Evolutionary conservation across 23 tunicate genomes (phyloP).

Genomic region (Halocynthia aurantium): DNA sequence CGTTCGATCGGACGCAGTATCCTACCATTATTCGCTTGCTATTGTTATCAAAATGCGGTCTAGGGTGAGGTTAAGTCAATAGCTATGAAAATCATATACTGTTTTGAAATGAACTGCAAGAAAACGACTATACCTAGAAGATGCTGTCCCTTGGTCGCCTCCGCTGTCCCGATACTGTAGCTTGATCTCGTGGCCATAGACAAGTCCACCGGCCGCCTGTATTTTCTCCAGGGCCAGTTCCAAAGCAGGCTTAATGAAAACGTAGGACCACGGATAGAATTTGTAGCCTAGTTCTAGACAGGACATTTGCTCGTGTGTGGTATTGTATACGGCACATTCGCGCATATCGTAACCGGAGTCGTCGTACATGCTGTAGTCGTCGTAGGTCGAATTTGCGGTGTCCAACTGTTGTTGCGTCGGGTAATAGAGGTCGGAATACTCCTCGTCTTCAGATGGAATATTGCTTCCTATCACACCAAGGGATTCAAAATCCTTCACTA

Average conservation of each 20-base stretch:
- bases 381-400: background rate
- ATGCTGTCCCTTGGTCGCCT: conserved; percentile 43
- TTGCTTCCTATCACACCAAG: conserved; percentile 5
- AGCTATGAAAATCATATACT: too few species aligned
- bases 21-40: too few species aligned
- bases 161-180: conserved; percentile 55
- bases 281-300: conserved; percentile 24
- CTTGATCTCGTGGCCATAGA: conserved; percentile 37
- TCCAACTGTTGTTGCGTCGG: background rate
- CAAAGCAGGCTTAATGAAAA: conserved; percentile 63
- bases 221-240: conserved; percentile 58
- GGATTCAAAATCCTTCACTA: conserved; percentile 4
- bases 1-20: too few species aligned
- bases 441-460: background rate
- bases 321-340: conserved; percentile 1
- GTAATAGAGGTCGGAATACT: background rate
- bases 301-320: conserved; percentile 8
- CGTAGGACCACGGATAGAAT: conserved; percentile 82
- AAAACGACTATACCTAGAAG: conserved; percentile 31
- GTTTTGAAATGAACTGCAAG: too few species aligned
- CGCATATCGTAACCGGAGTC: background rate
- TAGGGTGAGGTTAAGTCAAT: too few species aligned
- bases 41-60: too few species aligned
- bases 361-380: background rate
- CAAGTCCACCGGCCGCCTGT: conserved; percentile 17